Percentiles rank a stretch among this genome's conserved stretches.
phyloP scores from a whole-genome alignment of 2,888 invertebrate genomes.

The Plebejus argus region DNA sequence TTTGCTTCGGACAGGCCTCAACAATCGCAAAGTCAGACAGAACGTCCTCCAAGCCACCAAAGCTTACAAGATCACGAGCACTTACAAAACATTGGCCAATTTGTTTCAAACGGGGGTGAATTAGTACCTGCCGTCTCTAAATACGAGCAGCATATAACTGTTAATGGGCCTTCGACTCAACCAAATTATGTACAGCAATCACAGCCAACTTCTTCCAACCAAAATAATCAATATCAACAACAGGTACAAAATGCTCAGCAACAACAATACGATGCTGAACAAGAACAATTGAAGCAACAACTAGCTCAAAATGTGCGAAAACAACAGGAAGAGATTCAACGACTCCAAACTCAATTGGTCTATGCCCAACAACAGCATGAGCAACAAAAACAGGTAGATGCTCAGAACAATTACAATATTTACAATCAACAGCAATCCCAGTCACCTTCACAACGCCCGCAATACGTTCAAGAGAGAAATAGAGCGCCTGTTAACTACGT shows the following conservation, averaged over 20 bases:
- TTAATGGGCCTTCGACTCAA: slow-evolving; percentile 64
- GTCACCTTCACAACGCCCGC: slow-evolving; percentile 61
- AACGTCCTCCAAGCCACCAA: slow-evolving; percentile 54
- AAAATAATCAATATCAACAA: slow-evolving; percentile 39
- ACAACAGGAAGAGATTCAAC: slow-evolving; percentile 77
- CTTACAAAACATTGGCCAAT: slow-evolving; percentile 70
- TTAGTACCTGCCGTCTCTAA: slow-evolving; percentile 88
- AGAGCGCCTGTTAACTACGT: slow-evolving; percentile 58
- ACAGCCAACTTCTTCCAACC: slow-evolving; percentile 41
- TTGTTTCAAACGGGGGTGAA: slow-evolving; percentile 85
- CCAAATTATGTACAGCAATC: slow-evolving; percentile 53
- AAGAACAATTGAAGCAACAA: slow-evolving; percentile 67
- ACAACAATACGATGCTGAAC: slow-evolving; percentile 63
- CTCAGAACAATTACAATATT: slow-evolving; percentile 47
- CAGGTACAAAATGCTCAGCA: slow-evolving; percentile 43
- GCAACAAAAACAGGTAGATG: slow-evolving; percentile 53
- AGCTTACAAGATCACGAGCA: slow-evolving; percentile 61
- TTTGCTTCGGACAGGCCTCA: slow-evolving; percentile 56
- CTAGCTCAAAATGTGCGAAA: slow-evolving; percentile 74
- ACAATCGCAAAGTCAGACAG: slow-evolving; percentile 62
- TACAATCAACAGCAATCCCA: slow-evolving; percentile 59
- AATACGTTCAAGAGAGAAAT: slow-evolving; percentile 69
- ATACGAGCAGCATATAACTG: slow-evolving; percentile 88
- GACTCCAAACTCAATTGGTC: slow-evolving; percentile 67
- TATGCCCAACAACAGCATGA: slow-evolving; percentile 66